phyloP scores from a whole-genome alignment of 2,797 vertebrate species.

The Geotria australis region DNA sequence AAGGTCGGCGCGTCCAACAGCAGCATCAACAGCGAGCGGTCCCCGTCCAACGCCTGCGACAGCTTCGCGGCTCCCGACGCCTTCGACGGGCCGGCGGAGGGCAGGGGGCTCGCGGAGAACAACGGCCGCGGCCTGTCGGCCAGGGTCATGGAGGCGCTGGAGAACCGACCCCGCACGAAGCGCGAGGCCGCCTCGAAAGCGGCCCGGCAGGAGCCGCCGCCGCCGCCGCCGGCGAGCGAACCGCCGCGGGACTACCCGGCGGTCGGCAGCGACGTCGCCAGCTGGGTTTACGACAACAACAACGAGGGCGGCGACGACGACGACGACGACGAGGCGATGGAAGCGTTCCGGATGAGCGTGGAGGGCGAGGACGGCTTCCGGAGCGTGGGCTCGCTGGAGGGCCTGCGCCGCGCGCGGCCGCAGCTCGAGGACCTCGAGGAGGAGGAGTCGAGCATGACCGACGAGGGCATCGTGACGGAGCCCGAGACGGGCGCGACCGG shows the following conservation, averaged over 20 bases:
- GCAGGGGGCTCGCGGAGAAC: background rate
- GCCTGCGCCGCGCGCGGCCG: slow-evolving; percentile 18
- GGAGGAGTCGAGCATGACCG: slow-evolving; percentile 58
- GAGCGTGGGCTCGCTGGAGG: slow-evolving; percentile 20
- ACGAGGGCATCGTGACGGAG: slow-evolving; percentile 85
- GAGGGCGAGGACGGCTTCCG: slow-evolving; percentile 7
- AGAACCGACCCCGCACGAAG: background rate
- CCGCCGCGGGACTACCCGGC: too few species aligned
- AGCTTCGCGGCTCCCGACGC: too few species aligned
- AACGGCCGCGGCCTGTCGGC: background rate
- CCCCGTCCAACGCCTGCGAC: background rate
- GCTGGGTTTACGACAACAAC: too few species aligned
- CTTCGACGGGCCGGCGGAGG: too few species aligned
- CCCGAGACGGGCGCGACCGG: slow-evolving; percentile 19
- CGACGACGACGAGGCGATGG: slow-evolving; percentile 2
- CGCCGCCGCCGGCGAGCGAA: too few species aligned
- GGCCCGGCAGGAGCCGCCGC: too few species aligned
- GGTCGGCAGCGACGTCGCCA: too few species aligned
- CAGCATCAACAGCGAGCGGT: background rate
- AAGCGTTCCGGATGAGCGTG: background rate
- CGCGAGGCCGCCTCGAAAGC: too few species aligned
- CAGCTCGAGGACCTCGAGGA: slow-evolving; percentile 46
- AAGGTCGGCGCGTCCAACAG: background rate
- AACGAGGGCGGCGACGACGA: too few species aligned
- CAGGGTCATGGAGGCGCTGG: background rate